Base-by-base conservation (phyloP, 2,797 vertebrate genomes). In the Cryptoblepharus egeriae region DNA sequence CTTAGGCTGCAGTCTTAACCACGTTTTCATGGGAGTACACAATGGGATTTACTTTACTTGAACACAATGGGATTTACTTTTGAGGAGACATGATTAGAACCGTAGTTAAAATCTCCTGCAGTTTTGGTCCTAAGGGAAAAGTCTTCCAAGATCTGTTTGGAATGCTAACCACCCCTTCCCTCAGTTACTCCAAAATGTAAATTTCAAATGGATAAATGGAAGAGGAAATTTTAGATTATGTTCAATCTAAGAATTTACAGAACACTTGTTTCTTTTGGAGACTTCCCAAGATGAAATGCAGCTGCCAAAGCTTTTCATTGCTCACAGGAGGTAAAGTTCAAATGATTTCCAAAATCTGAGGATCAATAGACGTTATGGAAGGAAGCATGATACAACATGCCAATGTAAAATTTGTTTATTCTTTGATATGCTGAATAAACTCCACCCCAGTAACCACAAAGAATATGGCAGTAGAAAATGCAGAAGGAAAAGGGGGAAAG, bases 221-320 rank as follows among this genome's bases (percentile, higher is more conserved):
- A 74, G 49, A 89, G 75, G 83, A 88, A 83, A 75, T 89, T 92
- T 71, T 82, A 90, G 81, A 30, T 82, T 87, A 72, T 75, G n/a
- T 80, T 35, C 81, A 88, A 85, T 61, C 86, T 86, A 82, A 5
- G 0, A 52, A 87, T 85, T 89, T 82, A 82, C 58, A 77, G 86
- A 82, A 65, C 11, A 78, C 70, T 91, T 61, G 78, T 90, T 93
- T 92, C 87, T 73, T 92, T 82, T 91, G 77, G 91, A 92, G 70
- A 60, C 81, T 61, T 91, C 81, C 77, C 83, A 88, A 80, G 88
- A 92, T 75, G 85, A 86, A 78, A 90, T 70, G n/a, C 93, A 92
- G 88, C 88, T 92, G 89, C 87, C 87, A 0, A 26, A 86, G 45
- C n/a, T 60, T 85, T 88, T 87, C 75, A 63, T 83, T 87, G 73